Evolutionary conservation across 1,140 invertebrate genomes (phyloP), one percentile per base, ranked within the genome.

Genomic region (Rhynchophorus ferrugineus): DNA sequence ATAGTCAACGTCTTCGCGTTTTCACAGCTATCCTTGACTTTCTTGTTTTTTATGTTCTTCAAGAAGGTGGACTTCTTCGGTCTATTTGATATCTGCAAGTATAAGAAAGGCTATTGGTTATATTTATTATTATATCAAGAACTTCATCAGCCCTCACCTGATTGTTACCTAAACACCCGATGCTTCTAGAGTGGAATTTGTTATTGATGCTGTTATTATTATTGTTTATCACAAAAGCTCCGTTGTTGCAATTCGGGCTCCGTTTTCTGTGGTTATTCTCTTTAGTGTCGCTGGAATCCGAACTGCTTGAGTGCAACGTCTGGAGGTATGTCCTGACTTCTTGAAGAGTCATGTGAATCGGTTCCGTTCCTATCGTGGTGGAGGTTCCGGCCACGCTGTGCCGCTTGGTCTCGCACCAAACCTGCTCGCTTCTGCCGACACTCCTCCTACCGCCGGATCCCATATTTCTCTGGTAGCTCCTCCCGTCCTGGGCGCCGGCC

Each of bases 251-350:
- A 58, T 58, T 61, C 5, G 5, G 5, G 60, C 48, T 56, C 49
- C 54, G 62, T 49, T 56, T 43, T 47, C 71, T 72, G 13, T 72
- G 70, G 6, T 66, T 70, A 56, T 70, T 73, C 29, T 72, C 74
- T 61, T 73, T 74, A 60, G 74, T 71, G 35, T 80, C 67, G 41
- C 73, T 75, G 43, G 75, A 76, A 59, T 78, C 76, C 45, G 75
- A 77, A 16, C 80, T 82, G 66, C 81, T 84, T 3, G 84, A 85
- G 64, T 88, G 87, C 11, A 89, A 68, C 1, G 83, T 86, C 49
- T 87, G 83, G 54, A 89, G 72, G 68, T 89, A 88, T 61, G 86
- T 82, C 55, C 87, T 78, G 55, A 91, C 87, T 71, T 92, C 87
- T 52, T 89, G 84, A 14, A 91, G 69, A 7, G 87, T 89, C 80